Percentiles rank a stretch among this genome's conserved stretches.
Evolutionary conservation across 2,797 vertebrate species (phyloP).

Genomic region (Nannoperca australis): DNA sequence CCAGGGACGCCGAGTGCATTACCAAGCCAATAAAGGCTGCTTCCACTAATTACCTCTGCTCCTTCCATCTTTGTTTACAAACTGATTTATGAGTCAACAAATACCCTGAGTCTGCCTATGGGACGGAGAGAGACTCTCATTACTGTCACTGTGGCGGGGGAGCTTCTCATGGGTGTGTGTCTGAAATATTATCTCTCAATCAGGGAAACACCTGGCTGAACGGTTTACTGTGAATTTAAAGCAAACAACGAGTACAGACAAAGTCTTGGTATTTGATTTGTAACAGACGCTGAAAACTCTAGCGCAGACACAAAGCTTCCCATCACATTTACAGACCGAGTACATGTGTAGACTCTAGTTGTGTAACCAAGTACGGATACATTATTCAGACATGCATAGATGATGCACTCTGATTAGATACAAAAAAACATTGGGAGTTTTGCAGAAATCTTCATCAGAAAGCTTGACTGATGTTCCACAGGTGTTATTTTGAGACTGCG

Average conservation of each 20-base stretch:
- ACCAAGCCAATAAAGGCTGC: conserved; percentile 55
- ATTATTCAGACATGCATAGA: not conserved
- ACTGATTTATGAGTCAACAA: conserved; percentile 63
- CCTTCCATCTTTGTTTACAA: conserved; percentile 44
- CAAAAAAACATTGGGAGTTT: too few relatives aligned
- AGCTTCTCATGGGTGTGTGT: not conserved
- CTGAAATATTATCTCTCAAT: conserved; percentile 7
- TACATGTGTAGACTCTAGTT: not conserved
- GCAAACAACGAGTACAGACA: not conserved
- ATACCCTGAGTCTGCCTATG: conserved; percentile 17
- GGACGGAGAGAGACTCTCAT: conserved; percentile 5
- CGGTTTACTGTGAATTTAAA: not conserved
- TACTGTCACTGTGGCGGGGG: conserved; percentile 14
- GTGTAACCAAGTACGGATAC: not conserved
- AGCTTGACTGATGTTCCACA: not conserved
- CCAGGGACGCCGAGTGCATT: conserved; percentile 28
- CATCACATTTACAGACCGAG: not conserved
- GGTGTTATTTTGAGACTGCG: too few relatives aligned
- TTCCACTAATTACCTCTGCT: conserved; percentile 61
- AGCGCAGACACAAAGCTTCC: not conserved
- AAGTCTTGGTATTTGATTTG: not conserved
- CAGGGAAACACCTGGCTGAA: conserved; percentile 1
- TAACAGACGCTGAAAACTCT: not conserved
- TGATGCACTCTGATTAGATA: too few relatives aligned
- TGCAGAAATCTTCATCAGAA: not conserved